These are phyloP conservation scores for Aspidiotus rigidus DNA, from an alignment of 2,888 invertebrate species.

Conservation along the genomic window DNA sequence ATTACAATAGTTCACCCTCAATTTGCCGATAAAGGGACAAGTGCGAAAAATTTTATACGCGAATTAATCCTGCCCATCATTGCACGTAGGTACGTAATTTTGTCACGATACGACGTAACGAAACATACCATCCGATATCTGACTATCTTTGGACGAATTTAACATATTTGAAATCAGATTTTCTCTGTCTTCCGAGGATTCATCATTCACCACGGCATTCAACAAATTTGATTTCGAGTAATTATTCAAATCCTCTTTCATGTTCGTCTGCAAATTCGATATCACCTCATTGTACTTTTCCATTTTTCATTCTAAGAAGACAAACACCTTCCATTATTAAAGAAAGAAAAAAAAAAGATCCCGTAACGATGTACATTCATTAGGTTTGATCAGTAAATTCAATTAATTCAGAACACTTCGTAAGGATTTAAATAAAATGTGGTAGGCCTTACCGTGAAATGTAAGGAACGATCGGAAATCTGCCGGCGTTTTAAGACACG, in stretches of 20 bases:
- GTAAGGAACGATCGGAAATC: background rate
- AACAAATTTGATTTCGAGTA: constrained; percentile 9
- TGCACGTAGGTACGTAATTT: no score
- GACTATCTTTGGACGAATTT: constrained; percentile 1
- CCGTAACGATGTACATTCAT: no score
- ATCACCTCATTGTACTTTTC: constrained; percentile 7
- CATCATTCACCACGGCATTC: background rate
- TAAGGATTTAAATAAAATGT: background rate
- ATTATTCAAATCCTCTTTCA: background rate
- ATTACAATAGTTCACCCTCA: no score
- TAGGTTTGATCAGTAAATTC: no score
- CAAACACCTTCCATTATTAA: no score
- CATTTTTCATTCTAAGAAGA: no score
- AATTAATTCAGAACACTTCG: background rate
- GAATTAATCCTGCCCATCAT: no score
- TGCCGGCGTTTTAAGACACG: background rate
- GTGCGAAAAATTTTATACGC: no score
- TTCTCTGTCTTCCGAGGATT: constrained; percentile 5
- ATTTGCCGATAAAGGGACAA: no score
- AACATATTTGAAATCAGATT: constrained; percentile 7
- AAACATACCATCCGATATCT: background rate
- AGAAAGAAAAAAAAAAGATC: no score
- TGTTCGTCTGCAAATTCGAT: background rate
- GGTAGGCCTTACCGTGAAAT: background rate
- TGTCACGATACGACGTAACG: no score